A percentile compares a stretch with the other conserved stretches of the same genome.
Conservation (phyloP, 2,797 vertebrate species). For the Takifugu ocellatus region DNA sequence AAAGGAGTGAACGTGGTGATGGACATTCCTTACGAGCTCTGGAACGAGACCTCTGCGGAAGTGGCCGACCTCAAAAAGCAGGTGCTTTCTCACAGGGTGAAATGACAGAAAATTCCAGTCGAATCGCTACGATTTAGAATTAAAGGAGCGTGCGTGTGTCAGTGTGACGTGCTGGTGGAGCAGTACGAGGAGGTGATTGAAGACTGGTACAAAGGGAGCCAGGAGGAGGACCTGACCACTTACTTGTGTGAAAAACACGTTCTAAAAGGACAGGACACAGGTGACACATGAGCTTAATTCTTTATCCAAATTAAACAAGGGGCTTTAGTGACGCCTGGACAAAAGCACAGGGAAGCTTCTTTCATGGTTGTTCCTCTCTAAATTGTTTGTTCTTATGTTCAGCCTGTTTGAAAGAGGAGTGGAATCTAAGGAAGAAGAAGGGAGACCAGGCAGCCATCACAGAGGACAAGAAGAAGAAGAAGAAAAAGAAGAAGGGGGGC, state of each 20-base stretch:
- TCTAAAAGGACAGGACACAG: conserved; percentile 83
- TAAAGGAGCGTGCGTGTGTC: background rate
- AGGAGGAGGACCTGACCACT: conserved; percentile 88
- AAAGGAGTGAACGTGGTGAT: conserved; percentile 98
- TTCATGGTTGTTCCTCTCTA: fast-evolving
- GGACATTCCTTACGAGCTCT: conserved; percentile 96
- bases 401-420: conserved; percentile 86
- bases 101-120: background rate
- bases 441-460: conserved; percentile 74
- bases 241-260: conserved; percentile 91
- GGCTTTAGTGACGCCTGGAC: background rate
- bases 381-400: background rate
- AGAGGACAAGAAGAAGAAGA: conserved; percentile 63
- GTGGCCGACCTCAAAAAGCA: conserved; percentile 97
- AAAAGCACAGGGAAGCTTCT: background rate
- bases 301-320: background rate
- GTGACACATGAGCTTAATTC: conserved; percentile 22
- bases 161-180: conserved; percentile 82
- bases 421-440: conserved; percentile 58
- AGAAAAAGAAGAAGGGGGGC: conserved; percentile 55
- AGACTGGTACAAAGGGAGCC: conserved; percentile 93
- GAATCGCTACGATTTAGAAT: background rate
- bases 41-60: conserved; percentile 97
- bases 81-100: conserved; percentile 60
- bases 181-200: conserved; percentile 93